Evolutionary conservation across 2,113 vertebrate genomes (phyloP), one percentile per base, ranked within the genome.

Genomic region (Leptobrachium ailaonicum): DNA sequence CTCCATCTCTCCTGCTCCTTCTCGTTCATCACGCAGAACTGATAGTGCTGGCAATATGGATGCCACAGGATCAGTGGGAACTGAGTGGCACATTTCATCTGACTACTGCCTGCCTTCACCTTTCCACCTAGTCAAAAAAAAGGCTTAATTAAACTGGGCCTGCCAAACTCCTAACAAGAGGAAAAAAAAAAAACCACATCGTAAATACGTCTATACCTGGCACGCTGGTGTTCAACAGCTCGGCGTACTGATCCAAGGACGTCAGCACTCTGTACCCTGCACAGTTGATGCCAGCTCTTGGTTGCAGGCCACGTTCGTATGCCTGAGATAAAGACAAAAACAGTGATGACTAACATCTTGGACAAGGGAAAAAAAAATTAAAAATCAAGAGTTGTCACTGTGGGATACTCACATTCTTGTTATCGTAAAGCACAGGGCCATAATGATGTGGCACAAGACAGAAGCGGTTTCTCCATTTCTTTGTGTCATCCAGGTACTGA

Each of bases 41-140:
- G 97, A 72, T 96, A 92, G 85, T 98, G 97, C 0, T 92, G 90
- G 2, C 94, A 91, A 0, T 93, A 96, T 0, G 97, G 97, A 72
- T 99, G 97, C 96, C 96, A 98, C 72, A 99, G 92, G 89, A 99
- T 94, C 82, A 98, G 92, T 0, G 95, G 94, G 86, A 93, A 98
- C 87, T 90, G 86, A 0, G 94, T 95, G 44, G 93, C 94, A 83
- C 91, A 94, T 88, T 95, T 98, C 83, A 98, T 84, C 2, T 94
- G 93, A 0, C 88, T 4, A 0, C 63, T 88, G 42, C 94, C 89
- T 0, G 89, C 88, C 81, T 96, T 98, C 2, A 93, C 91, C 0
- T 92, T 92, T 66, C 90, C 71, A 0, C 91, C 97, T 98, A 91
- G 0, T 0, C 9, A 41, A 56, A 41, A 53, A 32, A 62, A 12